phyloP scores from a whole-genome alignment of 2,888 invertebrate genomes.

The Drosophila infuscata region DNA sequence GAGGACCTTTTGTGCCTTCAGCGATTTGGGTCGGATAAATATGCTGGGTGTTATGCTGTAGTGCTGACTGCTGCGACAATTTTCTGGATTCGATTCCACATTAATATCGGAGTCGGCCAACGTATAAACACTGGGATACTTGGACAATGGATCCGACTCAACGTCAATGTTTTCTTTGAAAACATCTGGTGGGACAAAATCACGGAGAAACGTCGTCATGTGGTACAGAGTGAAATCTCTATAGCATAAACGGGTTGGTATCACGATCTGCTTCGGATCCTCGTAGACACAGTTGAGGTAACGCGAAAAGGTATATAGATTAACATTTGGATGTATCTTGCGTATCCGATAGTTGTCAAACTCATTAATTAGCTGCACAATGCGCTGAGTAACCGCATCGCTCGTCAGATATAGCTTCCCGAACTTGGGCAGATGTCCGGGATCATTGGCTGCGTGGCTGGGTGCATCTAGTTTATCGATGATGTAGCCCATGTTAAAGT shows the following conservation, averaged over 20 bases:
- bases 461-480: not conserved
- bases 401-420: slow-evolving; percentile 65
- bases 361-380: slow-evolving; percentile 56
- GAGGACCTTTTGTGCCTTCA: slow-evolving; percentile 51
- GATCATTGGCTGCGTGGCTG: slow-evolving; percentile 29
- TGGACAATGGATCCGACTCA: not conserved
- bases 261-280: slow-evolving; percentile 46
- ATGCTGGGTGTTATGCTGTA: slow-evolving; percentile 38
- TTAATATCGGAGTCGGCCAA: not conserved
- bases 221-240: slow-evolving; percentile 79
- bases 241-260: slow-evolving; percentile 79
- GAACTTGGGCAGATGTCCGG: slow-evolving; percentile 60
- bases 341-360: slow-evolving; percentile 58
- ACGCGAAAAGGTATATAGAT: slow-evolving; percentile 66
- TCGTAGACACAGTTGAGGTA: slow-evolving; percentile 66
- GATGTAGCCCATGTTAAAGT: slow-evolving; percentile 43
- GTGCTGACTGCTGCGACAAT: slow-evolving; percentile 1
- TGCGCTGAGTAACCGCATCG: slow-evolving; percentile 67
- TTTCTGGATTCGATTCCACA: not conserved
- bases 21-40: slow-evolving; percentile 71
- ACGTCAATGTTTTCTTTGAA: slow-evolving; percentile 12
- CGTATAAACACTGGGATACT: not conserved
- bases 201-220: slow-evolving; percentile 64
- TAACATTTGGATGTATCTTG: slow-evolving; percentile 57
- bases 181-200: slow-evolving; percentile 59